Conservation (phyloP, 2,888 invertebrate genomes). For the Caenorhabditis zanzibari region DNA sequence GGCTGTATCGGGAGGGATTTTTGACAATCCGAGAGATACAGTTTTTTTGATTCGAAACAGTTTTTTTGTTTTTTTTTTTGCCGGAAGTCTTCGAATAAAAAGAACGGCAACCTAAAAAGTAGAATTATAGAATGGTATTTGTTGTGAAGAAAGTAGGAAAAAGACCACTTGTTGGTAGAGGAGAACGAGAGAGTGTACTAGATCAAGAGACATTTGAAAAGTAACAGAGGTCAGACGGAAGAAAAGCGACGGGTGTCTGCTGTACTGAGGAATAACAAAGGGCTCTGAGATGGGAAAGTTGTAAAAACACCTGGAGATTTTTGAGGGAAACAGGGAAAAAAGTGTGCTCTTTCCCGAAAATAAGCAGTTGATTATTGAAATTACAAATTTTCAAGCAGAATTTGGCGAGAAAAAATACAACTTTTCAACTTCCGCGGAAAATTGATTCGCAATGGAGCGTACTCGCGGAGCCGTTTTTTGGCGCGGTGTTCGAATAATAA, state of each 20-base stretch:
- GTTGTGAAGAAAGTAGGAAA: conserved; percentile 29
- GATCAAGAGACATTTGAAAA: conserved; percentile 11
- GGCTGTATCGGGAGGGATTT: too few species aligned
- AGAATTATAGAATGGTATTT: conserved; percentile 34
- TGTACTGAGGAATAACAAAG: conserved; percentile 21
- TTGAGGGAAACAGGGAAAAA: not conserved
- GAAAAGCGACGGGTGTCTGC: conserved; percentile 17
- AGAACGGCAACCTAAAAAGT: conserved; percentile 19
- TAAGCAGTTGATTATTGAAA: not conserved
- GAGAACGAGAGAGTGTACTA: conserved; percentile 2
- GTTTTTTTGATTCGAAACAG: too few species aligned
- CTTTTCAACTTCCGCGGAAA: conserved; percentile 7
- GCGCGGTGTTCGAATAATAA: not conserved
- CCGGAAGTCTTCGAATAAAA: not conserved
- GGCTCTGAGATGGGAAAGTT: conserved; percentile 15
- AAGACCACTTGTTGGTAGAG: conserved; percentile 11
- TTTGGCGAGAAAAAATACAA: not conserved
- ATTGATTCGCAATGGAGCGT: conserved; percentile 1
- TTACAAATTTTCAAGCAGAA: not conserved
- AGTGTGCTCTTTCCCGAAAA: not conserved
- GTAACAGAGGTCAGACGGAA: conserved; percentile 41
- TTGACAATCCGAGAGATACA: too few species aligned
- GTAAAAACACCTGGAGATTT: conserved; percentile 35
- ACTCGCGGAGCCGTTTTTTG: not conserved
- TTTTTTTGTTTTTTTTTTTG: too few species aligned